Percentiles rank a stretch among this genome's conserved stretches.
Conservation (phyloP, 2,888 invertebrate genomes). For the Cordylochernes scorpioides region DNA sequence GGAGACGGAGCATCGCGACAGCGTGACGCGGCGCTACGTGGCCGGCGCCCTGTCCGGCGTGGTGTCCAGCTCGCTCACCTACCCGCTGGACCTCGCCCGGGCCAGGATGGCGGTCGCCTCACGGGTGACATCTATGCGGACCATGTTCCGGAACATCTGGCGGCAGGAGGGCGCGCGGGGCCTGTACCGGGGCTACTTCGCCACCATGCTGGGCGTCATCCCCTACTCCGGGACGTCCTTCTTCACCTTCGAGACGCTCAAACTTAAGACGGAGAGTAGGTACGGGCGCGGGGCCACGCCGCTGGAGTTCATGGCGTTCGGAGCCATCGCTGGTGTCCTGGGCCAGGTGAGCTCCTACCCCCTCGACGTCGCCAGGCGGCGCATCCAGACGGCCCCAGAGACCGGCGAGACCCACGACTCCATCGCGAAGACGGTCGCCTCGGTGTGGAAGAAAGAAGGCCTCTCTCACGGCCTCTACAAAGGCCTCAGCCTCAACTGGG, state of each 20-base stretch:
- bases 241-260: slow-evolving; percentile 83
- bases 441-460: slow-evolving; percentile 39
- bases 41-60: slow-evolving; percentile 87
- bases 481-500: slow-evolving; percentile 98
- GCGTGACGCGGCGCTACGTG: no score
- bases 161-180: slow-evolving; percentile 44
- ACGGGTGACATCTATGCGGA: slow-evolving; percentile 36
- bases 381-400: slow-evolving; percentile 37
- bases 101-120: slow-evolving; percentile 89
- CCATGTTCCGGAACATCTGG: slow-evolving; percentile 34
- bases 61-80: slow-evolving; percentile 75
- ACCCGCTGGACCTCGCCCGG: slow-evolving; percentile 82
- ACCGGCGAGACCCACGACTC: slow-evolving; percentile 32
- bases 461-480: slow-evolving; percentile 71
- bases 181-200: slow-evolving; percentile 58
- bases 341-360: slow-evolving; percentile 93
- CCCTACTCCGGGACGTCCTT: slow-evolving; percentile 93
- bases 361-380: slow-evolving; percentile 58
- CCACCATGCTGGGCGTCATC: slow-evolving; percentile 73
- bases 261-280: slow-evolving; percentile 24
- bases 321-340: slow-evolving; percentile 67
- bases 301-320: slow-evolving; percentile 43
- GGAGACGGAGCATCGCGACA: slow-evolving; percentile 7
- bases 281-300: slow-evolving; percentile 27
- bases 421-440: slow-evolving; percentile 31